Evolutionary conservation across 2,113 vertebrate genomes (phyloP).

Genomic region (Myxocyprinus asiaticus): DNA sequence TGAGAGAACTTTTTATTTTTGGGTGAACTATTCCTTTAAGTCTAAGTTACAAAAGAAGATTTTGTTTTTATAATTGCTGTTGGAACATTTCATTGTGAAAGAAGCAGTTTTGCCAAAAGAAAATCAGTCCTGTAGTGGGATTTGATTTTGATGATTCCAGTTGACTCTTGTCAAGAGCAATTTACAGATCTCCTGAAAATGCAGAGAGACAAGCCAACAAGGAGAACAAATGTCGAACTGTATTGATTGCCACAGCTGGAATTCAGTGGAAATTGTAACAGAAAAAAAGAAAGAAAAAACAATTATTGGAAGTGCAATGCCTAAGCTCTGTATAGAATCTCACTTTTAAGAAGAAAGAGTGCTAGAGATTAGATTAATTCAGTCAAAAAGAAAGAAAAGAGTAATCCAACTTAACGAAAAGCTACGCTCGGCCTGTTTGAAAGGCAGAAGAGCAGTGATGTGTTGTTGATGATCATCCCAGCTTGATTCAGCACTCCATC

Average conservation of each 20-base stretch:
- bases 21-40: no score
- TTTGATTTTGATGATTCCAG: not conserved
- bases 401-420: slow-evolving; percentile 44
- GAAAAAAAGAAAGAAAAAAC: slow-evolving; percentile 21
- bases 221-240: slow-evolving; percentile 47
- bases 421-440: slow-evolving; percentile 49
- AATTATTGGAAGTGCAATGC: slow-evolving; percentile 32
- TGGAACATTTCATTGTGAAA: no score
- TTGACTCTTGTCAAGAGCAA: slow-evolving; percentile 38
- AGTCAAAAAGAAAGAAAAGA: slow-evolving; percentile 24
- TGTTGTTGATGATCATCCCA: slow-evolving; percentile 56
- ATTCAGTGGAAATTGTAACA: slow-evolving; percentile 43
- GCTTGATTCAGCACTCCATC: slow-evolving; percentile 41
- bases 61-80: no score
- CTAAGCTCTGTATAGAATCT: slow-evolving; percentile 42
- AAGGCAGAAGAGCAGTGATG: slow-evolving; percentile 41
- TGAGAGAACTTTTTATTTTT: no score
- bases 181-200: slow-evolving; percentile 46
- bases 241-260: slow-evolving; percentile 51
- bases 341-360: slow-evolving; percentile 40
- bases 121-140: no score
- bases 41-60: no score
- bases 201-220: slow-evolving; percentile 38
- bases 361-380: slow-evolving; percentile 44
- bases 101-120: no score